Percentiles rank a stretch among this genome's conserved stretches.
phyloP scores from a whole-genome alignment of 1,140 invertebrate genomes.

The Meloidogyne floridensis region DNA sequence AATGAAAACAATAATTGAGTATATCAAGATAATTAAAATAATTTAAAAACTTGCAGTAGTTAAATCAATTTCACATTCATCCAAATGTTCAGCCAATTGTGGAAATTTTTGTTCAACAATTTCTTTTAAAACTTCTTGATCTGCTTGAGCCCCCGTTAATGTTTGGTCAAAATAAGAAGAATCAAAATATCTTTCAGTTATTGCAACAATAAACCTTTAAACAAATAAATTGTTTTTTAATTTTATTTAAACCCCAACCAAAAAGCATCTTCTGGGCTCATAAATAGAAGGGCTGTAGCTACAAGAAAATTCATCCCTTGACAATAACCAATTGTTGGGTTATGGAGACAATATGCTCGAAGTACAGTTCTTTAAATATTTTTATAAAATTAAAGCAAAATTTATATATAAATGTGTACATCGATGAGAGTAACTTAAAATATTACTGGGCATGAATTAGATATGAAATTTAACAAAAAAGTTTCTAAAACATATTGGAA shows the following conservation, averaged over 20 bases:
- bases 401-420: too few relatives aligned
- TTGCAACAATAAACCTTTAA: constrained; percentile 67
- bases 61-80: constrained; percentile 69
- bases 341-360: constrained; percentile 69
- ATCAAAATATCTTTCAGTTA: constrained; percentile 69
- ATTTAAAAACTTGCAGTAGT: constrained; percentile 61
- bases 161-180: constrained; percentile 69
- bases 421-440: too few relatives aligned
- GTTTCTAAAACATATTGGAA: too few relatives aligned
- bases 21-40: neutral
- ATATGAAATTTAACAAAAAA: too few relatives aligned
- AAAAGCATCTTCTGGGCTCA: constrained; percentile 70
- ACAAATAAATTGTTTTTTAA: neutral
- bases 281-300: constrained; percentile 69
- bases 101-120: constrained; percentile 68
- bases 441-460: too few relatives aligned
- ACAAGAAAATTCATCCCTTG: constrained; percentile 72
- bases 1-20: too few relatives aligned
- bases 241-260: constrained; percentile 58
- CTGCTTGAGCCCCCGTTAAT: constrained; percentile 70
- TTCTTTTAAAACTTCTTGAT: constrained; percentile 69
- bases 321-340: constrained; percentile 70
- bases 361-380: constrained; percentile 68
- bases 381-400: constrained; percentile 43
- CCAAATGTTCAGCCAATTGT: constrained; percentile 67